Base-by-base conservation (phyloP, 2,113 vertebrate genomes). In the Eolophus roseicapilla region DNA sequence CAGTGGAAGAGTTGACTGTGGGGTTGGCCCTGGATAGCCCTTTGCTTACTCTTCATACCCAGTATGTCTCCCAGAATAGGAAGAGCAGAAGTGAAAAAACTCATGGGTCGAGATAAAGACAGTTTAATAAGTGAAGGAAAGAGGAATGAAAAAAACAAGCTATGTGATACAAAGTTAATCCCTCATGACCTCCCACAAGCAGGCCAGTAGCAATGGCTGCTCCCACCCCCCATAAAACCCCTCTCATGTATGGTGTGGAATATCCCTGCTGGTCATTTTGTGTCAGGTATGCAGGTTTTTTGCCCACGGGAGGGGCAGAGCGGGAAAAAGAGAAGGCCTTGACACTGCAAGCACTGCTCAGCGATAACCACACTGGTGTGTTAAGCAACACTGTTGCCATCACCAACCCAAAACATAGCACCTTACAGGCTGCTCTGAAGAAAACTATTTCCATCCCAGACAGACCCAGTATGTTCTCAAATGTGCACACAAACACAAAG, bases 281-380 rank as follows among this genome's bases (percentile, higher is more conserved):
- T 77, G 21, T 29, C 39, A 41, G 33, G 17, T 35, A 31, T 73
- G 63, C 28, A 28, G 27, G 18, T 16, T 25, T 53, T 70, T 23
- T 75, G 31, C 69, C 17, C 2, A 3, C 19, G 33, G 35, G 2
- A 35, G 15, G 20, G 23, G 17, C 53, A 74, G 64, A 52, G 60
- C 13, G 33, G 68, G 37, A 57, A 20, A 28, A 73, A 10, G n/a
- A 23, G 59, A 10, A 15, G 11, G 37, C 16, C 24, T 21, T 35
- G 49, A 2, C 0, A 0, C 8, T n/a, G 17, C 18, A 11, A 2
- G 3, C 10, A 3, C 11, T n/a, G 39, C 65, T 67, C 24, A 35
- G 82, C 74, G 14, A 2, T 9, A 0, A 1, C 39, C 70, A 10
- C 11, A 3, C 25, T 4, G 18, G 4, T 53, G 24, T 33, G 29